A percentile compares a stretch with the other conserved stretches of the same genome.
These are phyloP conservation scores for Stichodactyla helianthus DNA, from an alignment of 64 coral and sea anemone species.

Conservation along the genomic window DNA sequence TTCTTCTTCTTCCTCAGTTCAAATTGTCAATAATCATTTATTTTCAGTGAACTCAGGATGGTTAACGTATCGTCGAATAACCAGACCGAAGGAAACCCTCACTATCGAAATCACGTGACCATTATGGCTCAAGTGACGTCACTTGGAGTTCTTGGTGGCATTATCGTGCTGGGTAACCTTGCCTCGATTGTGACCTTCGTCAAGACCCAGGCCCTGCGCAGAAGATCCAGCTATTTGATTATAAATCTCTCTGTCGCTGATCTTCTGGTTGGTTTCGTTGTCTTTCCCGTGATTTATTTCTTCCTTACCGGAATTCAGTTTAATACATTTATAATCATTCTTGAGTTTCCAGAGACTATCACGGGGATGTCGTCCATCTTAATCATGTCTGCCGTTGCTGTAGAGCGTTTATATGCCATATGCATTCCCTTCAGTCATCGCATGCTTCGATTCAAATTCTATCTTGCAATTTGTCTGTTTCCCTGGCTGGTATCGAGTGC, in stretches of 20 bases:
- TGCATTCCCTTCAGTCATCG: background rate
- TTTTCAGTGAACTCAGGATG: background rate
- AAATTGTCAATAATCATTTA: background rate
- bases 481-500: background rate
- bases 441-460: background rate
- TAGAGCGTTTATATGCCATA: conserved; percentile 5
- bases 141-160: background rate
- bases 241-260: conserved; percentile 28
- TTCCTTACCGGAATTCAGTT: background rate
- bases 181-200: conserved; percentile 13
- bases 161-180: conserved; percentile 2
- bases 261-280: conserved; percentile 10
- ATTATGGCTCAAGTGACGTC: background rate
- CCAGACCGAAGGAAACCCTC: background rate
- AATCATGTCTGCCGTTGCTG: background rate
- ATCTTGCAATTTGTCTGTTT: background rate
- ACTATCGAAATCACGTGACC: background rate
- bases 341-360: background rate
- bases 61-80: background rate
- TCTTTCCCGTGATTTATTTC: background rate
- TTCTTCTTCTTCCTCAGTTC: too few relatives aligned
- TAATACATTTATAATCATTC: background rate
- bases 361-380: conserved; percentile 3
- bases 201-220: conserved; percentile 11
- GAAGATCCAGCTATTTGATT: conserved; percentile 10